Base-by-base conservation (phyloP, 2,113 vertebrate species). In the Oostethus manadensis region DNA sequence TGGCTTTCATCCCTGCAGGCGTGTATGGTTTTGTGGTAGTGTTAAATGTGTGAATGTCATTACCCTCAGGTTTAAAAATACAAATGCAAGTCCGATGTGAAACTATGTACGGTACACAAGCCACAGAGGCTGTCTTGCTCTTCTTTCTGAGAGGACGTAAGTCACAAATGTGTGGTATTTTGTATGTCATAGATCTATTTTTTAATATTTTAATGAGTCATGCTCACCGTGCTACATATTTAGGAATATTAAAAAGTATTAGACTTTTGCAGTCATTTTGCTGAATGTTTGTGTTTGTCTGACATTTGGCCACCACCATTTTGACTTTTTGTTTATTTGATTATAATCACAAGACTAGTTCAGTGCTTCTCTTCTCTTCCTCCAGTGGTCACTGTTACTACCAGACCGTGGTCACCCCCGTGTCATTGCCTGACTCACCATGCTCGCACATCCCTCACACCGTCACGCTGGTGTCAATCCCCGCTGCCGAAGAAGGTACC, bases 381-480 rank as follows among this genome's bases (percentile, higher is more conserved):
- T 74, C 4, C 78, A 98, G 96, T 0, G 95, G 96, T 6, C 94
- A 92, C 68, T 99, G 97, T 76, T 99, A 97, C 89, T 98, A 96
- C 85, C 93, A 95, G 89, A 94, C 91, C 40, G 90, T 97, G 58
- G 91, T 97, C 85, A 97, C 94, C 0, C 96, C 94, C 0, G 94
- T 94, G 81, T 90, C 92, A 2, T 86, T 94, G 61, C 93, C 95
- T 0, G 93, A 93, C 58, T 94, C 97, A 0, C 94, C 97, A 0
- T 88, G 92, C 38, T 90, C 93, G 3, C 92, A 87, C 62, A 94
- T 98, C 76, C 97, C 97, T n/a, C 97, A 99, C 88, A 99, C 95
- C 0, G 96, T 99, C 72, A 98, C 96, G 0, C 89, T 99, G 0
- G 93, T 99, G 51, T 98, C 96, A 82, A 97, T 98, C 77, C 96